A percentile compares a stretch with the other conserved stretches of the same genome.
These are phyloP conservation scores for Rhinoderma darwinii DNA, from an alignment of 2,113 vertebrate species.

Conservation along the genomic window DNA sequence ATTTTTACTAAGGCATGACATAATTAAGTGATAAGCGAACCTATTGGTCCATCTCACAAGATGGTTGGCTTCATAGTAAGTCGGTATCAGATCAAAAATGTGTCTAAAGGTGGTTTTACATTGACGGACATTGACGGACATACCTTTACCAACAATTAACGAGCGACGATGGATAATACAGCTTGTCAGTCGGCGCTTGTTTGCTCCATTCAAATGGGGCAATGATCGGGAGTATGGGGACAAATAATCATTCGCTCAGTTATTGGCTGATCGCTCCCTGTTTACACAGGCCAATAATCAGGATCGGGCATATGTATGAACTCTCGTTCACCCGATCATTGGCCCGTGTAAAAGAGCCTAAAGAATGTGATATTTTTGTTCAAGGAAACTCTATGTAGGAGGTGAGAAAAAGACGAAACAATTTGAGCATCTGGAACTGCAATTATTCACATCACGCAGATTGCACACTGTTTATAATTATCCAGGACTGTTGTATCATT, in stretches of 20 bases:
- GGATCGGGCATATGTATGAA: no score
- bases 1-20: background rate
- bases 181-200: no score
- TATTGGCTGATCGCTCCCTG: no score
- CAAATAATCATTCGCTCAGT: no score
- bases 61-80: background rate
- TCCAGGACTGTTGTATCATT: background rate
- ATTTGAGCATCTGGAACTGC: background rate
- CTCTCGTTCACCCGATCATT: no score
- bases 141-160: no score
- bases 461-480: constrained; percentile 19
- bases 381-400: background rate
- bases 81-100: background rate
- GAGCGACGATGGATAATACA: no score
- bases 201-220: no score
- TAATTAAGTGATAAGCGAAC: background rate
- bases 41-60: background rate
- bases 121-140: no score
- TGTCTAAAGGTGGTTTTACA: no score
- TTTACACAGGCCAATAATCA: no score
- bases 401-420: background rate
- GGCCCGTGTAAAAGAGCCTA: background rate
- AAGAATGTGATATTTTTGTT: background rate
- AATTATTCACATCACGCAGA: constrained; percentile 10
- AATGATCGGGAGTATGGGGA: no score